Conservation (phyloP, 2,797 vertebrate genomes). For the Notamacropus eugenii region DNA sequence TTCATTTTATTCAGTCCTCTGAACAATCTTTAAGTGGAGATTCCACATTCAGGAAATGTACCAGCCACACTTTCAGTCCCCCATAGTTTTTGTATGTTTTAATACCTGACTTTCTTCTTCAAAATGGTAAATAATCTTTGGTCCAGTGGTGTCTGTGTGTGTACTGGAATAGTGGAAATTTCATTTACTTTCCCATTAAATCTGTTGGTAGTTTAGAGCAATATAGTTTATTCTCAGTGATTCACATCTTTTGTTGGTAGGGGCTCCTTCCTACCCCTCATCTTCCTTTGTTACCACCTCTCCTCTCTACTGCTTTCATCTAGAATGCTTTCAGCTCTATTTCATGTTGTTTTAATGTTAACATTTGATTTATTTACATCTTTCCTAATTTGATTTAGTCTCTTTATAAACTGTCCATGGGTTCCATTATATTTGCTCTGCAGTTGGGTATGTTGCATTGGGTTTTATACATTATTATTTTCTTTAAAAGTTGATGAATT, state of each 20-base stretch:
- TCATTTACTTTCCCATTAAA: slow-evolving; percentile 39
- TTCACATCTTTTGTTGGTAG: not conserved
- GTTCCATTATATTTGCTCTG: not conserved
- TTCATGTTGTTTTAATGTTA: slow-evolving; percentile 24
- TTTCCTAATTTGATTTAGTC: slow-evolving; percentile 3
- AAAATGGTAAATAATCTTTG: slow-evolving; percentile 50
- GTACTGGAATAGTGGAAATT: not conserved
- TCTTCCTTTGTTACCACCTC: not conserved
- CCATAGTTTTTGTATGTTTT: not conserved
- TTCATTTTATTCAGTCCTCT: slow-evolving; percentile 47
- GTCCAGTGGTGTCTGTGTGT: slow-evolving; percentile 3
- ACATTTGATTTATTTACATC: slow-evolving; percentile 50
- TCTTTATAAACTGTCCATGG: slow-evolving; percentile 2
- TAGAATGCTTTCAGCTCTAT: not conserved
- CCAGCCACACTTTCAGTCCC: not conserved
- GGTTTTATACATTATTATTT: not conserved
- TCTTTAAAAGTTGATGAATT: slow-evolving; percentile 5
- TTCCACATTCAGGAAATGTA: not conserved
- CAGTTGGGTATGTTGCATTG: not conserved
- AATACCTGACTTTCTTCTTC: slow-evolving; percentile 25
- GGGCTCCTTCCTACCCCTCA: not conserved
- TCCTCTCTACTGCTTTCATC: not conserved
- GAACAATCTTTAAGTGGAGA: slow-evolving; percentile 7
- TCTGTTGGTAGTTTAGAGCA: not conserved
- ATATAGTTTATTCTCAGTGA: not conserved